Evolutionary conservation across 2,113 vertebrate genomes (phyloP), one percentile per base, ranked within the genome.

Genomic region (Burhinus oedicnemus): DNA sequence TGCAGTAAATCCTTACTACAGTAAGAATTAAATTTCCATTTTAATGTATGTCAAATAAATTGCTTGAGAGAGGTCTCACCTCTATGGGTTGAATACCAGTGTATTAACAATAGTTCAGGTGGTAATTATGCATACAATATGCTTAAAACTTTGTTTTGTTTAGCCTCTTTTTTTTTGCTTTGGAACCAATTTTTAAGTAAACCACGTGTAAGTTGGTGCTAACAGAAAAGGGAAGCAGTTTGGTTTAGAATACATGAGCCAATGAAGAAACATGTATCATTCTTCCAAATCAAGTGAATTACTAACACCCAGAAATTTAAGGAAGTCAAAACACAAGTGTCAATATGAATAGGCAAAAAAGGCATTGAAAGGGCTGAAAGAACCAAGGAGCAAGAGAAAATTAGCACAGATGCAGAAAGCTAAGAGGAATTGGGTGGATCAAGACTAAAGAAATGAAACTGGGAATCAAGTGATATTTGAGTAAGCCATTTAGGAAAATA

Each of bases 21-120:
- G 57, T 27, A 70, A 69, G 30, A 85, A 89, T 80, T 88, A 65
- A 44, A 90, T 88, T 77, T 82, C 54, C 49, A 40, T 42, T 64
- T 88, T 91, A 76, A 83, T 71, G 52, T 87, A 90, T 34, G 42
- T 80, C 54, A 87, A n/a, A 82, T 26, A 85, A 95, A 95, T 64
- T 57, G 27, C 44, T 44, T 89, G 69, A 93, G 51, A 66, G 52
- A 87, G 21, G 61, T 47, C 42, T 74, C 57, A 62, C 22, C 42
- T 51, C 51, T n/a, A 23, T 8, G 23, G 20, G 6, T 23, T 80
- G 49, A 79, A 79, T 65, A 80, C 44, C 14, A 18, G 13, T 66
- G 20, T n/a, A 66, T 65, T 89, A 91, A 44, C 47, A 70, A 57
- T 23, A 68, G 9, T 91, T 91, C 51, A 85, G 66, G 40, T 34